Conservation (phyloP, 2,888 invertebrate species). For the Cryptocheilus praepositus region DNA sequence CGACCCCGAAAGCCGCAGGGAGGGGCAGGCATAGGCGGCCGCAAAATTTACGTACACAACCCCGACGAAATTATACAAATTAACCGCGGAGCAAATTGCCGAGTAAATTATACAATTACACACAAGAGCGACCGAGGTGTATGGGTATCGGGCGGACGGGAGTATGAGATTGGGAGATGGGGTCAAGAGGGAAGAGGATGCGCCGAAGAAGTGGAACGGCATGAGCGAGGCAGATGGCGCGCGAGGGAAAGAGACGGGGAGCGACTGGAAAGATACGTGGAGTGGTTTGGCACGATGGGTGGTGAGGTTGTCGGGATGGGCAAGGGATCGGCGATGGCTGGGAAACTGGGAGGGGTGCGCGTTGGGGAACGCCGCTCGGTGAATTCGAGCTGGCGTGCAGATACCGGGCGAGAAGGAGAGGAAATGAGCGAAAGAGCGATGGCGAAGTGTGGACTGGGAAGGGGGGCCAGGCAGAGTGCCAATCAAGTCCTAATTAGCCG, state of each 20-base stretch:
- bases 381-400: neutral
- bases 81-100: conserved; percentile 61
- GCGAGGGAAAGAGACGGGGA: conserved; percentile 15
- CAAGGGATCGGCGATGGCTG: conserved; percentile 15
- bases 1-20: neutral
- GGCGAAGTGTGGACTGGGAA: neutral
- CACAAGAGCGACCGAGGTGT: conserved; percentile 26
- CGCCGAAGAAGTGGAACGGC: conserved; percentile 5
- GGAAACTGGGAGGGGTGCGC: neutral
- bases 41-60: conserved; percentile 44
- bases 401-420: conserved; percentile 2
- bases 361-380: neutral
- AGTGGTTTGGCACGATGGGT: conserved; percentile 20
- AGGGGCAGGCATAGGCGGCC: neutral
- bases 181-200: no score
- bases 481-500: conserved; percentile 70
- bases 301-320: conserved; percentile 14
- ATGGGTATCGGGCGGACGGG: neutral
- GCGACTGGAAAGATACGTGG: conserved; percentile 21
- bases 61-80: conserved; percentile 60
- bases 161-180: no score
- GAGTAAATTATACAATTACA: conserved; percentile 63
- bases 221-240: conserved; percentile 30
- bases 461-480: conserved; percentile 37
- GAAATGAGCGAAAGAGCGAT: neutral